Base-by-base conservation (phyloP, 2,888 invertebrate genomes). In the Thymelicus acteon region DNA sequence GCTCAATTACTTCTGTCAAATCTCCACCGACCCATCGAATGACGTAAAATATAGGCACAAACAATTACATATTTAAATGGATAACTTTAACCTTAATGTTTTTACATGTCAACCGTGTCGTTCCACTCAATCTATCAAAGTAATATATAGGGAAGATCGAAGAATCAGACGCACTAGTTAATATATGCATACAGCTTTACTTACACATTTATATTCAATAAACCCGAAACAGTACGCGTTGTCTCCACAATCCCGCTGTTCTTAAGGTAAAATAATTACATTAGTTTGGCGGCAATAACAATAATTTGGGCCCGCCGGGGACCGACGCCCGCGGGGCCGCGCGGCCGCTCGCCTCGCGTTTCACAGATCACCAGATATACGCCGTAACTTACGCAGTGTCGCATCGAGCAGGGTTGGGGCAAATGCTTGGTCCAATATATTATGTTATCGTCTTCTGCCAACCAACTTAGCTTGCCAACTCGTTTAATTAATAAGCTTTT, bases 331-430 rank as follows among this genome's bases (percentile, higher is more conserved):
- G 81, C 82, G 78, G 81, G 79, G 80, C 78, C 82, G 81, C 82
- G 78, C 80, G 79, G 80, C 78, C 15, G 48, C 8, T 7, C 79
- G 83, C 81, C 84, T 85, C 82, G 75, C 75, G 83, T 86, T 91
- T 89, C 92, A 91, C 92, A 91, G 92, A 92, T 92, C 91, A 88
- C 85, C 90, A 88, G 92, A 92, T 92, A 92, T 75, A 77, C 79
- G 68, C 75, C 72, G 79, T 86, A 84, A 88, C 82, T 88, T 86
- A 88, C 84, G 80, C 82, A 78, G 75, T 77, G 80, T 77, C 76
- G 72, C 75, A 72, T 1, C 40, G 40, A 40, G 7, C 40, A 76
- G 76, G 13, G 31, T 60, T 49, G 24, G 64, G 12, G 10, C 69
- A 47, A 63, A 62, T 57, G 47, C 63, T 63, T 48, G 44, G 7